phyloP scores from a whole-genome alignment of 2,888 invertebrate species.

The Eupithecia vulgata region DNA sequence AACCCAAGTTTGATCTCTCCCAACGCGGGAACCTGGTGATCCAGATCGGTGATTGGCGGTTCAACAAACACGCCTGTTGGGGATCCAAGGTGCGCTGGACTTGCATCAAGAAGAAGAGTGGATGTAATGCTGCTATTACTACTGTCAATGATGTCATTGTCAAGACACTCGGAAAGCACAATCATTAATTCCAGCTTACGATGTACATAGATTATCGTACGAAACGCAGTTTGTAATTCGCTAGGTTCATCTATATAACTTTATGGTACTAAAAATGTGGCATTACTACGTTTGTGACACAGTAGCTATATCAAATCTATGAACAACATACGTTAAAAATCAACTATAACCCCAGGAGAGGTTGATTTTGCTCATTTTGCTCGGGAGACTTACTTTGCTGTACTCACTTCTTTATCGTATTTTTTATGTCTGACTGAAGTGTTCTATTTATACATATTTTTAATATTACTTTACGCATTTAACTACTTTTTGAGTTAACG shows the following conservation, averaged over 20 bases:
- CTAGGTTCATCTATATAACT: neutral
- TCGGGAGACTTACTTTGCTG: neutral
- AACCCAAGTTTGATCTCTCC: constrained; percentile 74
- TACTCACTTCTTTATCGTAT: neutral
- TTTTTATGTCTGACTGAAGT: neutral
- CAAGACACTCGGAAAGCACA: constrained; percentile 75
- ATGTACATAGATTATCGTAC: too few relatives aligned
- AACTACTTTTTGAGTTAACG: neutral
- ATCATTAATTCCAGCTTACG: constrained; percentile 57
- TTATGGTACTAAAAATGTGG: neutral
- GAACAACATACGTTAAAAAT: neutral
- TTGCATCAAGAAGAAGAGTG: constrained; percentile 77
- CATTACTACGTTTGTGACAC: neutral
- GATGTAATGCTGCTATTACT: constrained; percentile 75
- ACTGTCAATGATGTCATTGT: constrained; percentile 76
- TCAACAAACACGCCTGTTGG: constrained; percentile 78
- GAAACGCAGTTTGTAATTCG: neutral
- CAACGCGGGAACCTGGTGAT: constrained; percentile 77
- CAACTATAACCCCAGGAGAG: neutral
- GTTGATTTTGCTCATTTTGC: neutral
- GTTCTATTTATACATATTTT: neutral
- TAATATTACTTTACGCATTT: neutral
- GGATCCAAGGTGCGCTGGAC: constrained; percentile 79
- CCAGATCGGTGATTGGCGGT: constrained; percentile 77
- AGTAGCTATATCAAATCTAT: neutral